Evolutionary conservation across 2,113 vertebrate species (phyloP), one percentile per base, ranked within the genome.

Genomic region (Eretmochelys imbricata): DNA sequence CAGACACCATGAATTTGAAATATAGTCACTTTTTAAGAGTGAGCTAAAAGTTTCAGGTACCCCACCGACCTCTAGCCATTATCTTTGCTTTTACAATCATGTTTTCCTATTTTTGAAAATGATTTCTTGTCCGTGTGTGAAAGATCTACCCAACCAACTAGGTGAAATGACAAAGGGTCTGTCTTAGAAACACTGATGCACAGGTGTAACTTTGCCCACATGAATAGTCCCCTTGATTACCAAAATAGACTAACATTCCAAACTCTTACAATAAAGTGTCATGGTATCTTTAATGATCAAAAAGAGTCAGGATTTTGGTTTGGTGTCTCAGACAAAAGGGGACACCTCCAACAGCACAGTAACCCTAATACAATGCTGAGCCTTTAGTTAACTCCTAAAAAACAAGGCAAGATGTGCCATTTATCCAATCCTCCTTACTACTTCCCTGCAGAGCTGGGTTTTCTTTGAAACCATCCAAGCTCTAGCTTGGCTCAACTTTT

Each of bases 151-250:
- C 11, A 81, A 53, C 50, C 25, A 31, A 72, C 16, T 4, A 38
- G 65, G 65, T 38, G n/a, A 72, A 38, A 22, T 38, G 35, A 38
- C 17, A 80, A 80, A 51, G 19, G 29, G 19, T 16, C 27, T 35
- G 20, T 55, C 75, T 50, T 62, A 8, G 6, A 35, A 81, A 62
- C 65, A 8, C 80, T 38, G 35, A 51, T 76, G 9, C 84, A 24
- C 0, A 1, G 57, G 13, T 9, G 2, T 78, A 93, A 62, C 76
- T 89, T 92, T 29, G 42, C 2, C 91, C 91, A 57, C 14, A 3
- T 78, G 81, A 86, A 91, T 92, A 92, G 91, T 88, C 24, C 55
- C 79, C 81, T 89, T 83, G 27, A 54, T 82, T 85, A 90, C 19
- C 35, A 1, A 54, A 20, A 46, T 29, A 92, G 46, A 35, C n/a